Evolutionary conservation across 2,113 vertebrate species (phyloP).

Genomic region (Cynocephalus volans): DNA sequence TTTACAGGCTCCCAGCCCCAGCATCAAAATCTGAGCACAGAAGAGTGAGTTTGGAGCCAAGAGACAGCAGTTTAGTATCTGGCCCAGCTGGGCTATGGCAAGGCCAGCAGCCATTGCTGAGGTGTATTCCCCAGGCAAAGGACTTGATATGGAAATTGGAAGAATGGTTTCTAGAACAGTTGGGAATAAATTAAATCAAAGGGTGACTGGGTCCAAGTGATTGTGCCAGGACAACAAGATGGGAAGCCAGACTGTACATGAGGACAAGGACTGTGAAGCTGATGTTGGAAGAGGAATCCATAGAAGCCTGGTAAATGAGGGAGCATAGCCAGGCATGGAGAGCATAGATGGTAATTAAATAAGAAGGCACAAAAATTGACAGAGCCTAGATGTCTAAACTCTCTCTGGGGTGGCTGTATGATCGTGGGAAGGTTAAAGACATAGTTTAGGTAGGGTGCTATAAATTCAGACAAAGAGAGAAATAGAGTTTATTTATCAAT

Average conservation of each 20-base stretch:
- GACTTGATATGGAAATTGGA: constrained; percentile 30
- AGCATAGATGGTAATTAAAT: background rate
- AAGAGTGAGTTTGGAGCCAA: background rate
- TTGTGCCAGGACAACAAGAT: background rate
- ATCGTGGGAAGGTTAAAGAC: background rate
- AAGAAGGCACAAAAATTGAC: background rate
- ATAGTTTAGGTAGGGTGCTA: background rate
- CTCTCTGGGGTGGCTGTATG: background rate
- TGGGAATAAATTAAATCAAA: constrained; percentile 46
- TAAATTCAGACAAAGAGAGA: background rate
- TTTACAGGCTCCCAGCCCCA: background rate
- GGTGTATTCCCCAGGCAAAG: background rate
- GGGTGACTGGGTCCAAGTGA: background rate
- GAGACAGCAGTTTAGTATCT: constrained; percentile 20
- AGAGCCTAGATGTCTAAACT: background rate
- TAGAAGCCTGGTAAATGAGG: background rate
- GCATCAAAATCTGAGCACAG: background rate
- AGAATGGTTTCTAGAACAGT: constrained; percentile 49
- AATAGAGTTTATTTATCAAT: background rate
- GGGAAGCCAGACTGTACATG: background rate
- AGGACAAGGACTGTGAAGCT: background rate
- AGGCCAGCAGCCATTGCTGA: background rate
- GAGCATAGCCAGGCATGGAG: background rate
- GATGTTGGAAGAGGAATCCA: background rate
- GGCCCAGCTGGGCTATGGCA: background rate